Conservation (phyloP, 2,113 vertebrate species). For the Oreocharis arfaki region DNA sequence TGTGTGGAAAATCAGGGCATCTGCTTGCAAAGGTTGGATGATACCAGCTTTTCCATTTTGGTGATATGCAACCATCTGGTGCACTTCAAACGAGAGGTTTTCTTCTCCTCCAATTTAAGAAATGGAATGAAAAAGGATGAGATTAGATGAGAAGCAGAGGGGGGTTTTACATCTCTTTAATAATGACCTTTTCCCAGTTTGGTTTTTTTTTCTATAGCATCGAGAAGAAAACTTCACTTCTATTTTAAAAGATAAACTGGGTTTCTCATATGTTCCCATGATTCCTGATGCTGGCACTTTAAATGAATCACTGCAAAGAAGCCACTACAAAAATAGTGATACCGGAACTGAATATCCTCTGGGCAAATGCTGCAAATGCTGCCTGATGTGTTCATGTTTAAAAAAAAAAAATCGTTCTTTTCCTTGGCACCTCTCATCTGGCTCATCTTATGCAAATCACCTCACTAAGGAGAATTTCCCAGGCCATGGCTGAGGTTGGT, state of each 20-base stretch:
- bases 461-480: background rate
- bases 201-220: background rate
- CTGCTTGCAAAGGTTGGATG: constrained; percentile 12
- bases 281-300: constrained; percentile 22
- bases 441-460: background rate
- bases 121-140: background rate
- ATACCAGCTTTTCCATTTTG: background rate
- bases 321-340: background rate
- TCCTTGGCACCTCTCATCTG: background rate
- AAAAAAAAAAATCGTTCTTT: background rate
- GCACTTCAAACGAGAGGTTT: background rate
- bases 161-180: background rate
- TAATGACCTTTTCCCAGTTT: constrained; percentile 3
- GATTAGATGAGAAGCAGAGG: background rate
- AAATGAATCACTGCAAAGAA: constrained; percentile 43
- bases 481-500: background rate
- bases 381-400: background rate
- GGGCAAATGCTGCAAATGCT: constrained; percentile 16
- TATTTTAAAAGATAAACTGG: constrained; percentile 24
- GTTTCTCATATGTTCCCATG: constrained; percentile 17
- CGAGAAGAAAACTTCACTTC: background rate
- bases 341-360: constrained; percentile 5
- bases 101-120: constrained; percentile 16
- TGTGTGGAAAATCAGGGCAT: background rate
- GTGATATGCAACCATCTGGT: constrained; percentile 6